A percentile compares a stretch with the other conserved stretches of the same genome.
phyloP scores from a whole-genome alignment of 2,888 invertebrate species.

The Spodoptera exigua region DNA sequence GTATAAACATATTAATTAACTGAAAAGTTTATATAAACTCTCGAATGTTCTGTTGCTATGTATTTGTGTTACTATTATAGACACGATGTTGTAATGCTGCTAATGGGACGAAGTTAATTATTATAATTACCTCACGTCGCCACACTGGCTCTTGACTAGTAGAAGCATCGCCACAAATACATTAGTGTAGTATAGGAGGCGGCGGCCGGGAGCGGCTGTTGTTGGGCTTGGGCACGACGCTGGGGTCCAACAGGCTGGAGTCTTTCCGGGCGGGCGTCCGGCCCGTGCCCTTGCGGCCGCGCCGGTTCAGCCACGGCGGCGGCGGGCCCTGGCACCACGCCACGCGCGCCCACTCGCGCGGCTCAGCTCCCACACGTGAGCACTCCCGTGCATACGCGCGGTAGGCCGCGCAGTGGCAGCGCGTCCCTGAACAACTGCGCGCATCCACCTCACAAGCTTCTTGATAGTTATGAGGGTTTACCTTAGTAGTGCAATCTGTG shows the following conservation, averaged over 20 bases:
- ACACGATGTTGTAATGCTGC: background rate
- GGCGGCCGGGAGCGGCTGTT: constrained; percentile 80
- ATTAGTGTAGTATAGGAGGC: constrained; percentile 82
- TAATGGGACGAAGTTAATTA: background rate
- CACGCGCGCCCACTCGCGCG: constrained; percentile 92
- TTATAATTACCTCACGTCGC: constrained; percentile 77
- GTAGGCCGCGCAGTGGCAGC: constrained; percentile 97
- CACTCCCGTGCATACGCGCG: constrained; percentile 97
- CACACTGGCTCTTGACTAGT: constrained; percentile 87
- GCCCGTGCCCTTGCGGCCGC: constrained; percentile 66
- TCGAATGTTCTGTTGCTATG: background rate
- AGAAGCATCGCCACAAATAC: constrained; percentile 69
- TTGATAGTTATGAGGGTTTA: constrained; percentile 95
- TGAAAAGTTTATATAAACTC: constrained; percentile 10
- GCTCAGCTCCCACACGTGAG: constrained; percentile 92
- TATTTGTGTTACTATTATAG: constrained; percentile 4
- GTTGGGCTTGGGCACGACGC: constrained; percentile 74
- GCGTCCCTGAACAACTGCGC: constrained; percentile 94
- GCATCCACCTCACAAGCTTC: constrained; percentile 96
- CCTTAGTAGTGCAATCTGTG: constrained; percentile 93
- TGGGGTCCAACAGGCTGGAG: constrained; percentile 68
- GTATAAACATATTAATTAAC: constrained; percentile 17
- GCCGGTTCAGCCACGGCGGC: constrained; percentile 79
- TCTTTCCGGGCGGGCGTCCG: constrained; percentile 54
- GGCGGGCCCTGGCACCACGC: constrained; percentile 90